Conservation (phyloP, 2,888 invertebrate genomes). For the Congeria kusceri region DNA sequence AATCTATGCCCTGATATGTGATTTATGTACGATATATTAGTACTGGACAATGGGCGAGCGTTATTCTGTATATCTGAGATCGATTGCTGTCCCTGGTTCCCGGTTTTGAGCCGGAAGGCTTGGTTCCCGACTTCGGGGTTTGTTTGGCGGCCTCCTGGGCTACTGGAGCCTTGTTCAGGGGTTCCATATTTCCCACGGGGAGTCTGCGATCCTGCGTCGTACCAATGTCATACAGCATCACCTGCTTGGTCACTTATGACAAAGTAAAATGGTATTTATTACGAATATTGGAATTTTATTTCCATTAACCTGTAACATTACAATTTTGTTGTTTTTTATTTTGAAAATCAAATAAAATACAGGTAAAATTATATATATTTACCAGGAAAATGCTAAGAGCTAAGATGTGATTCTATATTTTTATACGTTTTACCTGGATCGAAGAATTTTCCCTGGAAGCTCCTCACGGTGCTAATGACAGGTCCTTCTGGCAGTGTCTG, state of each 20-base stretch:
- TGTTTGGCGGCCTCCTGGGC: constrained; percentile 10
- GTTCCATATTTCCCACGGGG: constrained; percentile 55
- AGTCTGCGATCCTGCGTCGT: constrained; percentile 47
- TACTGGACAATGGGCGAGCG: too few relatives aligned
- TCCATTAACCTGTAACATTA: too few relatives aligned
- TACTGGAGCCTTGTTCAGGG: constrained; percentile 48
- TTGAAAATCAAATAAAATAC: too few relatives aligned
- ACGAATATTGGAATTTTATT: too few relatives aligned
- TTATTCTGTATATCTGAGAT: constrained; percentile 21
- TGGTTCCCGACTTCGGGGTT: neutral
- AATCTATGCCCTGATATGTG: too few relatives aligned
- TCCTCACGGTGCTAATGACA: constrained; percentile 42
- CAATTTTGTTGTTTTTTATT: too few relatives aligned
- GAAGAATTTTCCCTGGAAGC: constrained; percentile 56
- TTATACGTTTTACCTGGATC: constrained; percentile 43
- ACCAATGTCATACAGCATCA: constrained; percentile 61
- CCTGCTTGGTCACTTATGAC: constrained; percentile 53
- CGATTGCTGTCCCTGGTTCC: constrained; percentile 47
- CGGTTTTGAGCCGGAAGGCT: constrained; percentile 34
- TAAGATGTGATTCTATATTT: neutral
- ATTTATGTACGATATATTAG: too few relatives aligned
- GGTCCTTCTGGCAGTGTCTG: constrained; percentile 58
- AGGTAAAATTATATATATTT: too few relatives aligned
- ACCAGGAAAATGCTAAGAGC: too few relatives aligned
- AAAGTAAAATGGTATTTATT: too few relatives aligned